A percentile compares a stretch with the other conserved stretches of the same genome.
These are phyloP conservation scores for Chelonoidis abingdonii DNA, from an alignment of 2,113 vertebrate genomes.

Conservation along the genomic window DNA sequence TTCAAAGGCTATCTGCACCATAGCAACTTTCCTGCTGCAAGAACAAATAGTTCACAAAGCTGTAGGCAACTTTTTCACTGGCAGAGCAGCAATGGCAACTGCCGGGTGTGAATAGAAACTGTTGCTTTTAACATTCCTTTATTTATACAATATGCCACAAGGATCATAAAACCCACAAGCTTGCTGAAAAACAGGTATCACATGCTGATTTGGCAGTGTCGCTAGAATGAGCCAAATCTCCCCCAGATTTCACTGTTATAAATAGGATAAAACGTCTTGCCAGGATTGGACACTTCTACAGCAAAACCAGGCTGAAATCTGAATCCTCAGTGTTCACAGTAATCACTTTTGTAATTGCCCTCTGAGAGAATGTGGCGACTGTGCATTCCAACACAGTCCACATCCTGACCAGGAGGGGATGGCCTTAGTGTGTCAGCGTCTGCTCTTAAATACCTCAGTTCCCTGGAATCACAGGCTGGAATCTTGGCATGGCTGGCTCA, in stretches of 20 bases:
- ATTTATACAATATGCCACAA: background rate
- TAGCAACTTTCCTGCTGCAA: background rate
- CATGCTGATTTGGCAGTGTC: conserved; percentile 33
- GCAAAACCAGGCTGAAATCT: background rate
- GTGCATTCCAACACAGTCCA: background rate
- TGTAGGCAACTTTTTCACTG: background rate
- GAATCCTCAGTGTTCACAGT: background rate
- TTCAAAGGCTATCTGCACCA: background rate
- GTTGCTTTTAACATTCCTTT: conserved; percentile 21
- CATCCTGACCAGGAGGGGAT: background rate
- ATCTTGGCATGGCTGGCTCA: conserved; percentile 8
- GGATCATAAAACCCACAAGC: conserved; percentile 27
- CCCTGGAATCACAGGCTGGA: background rate
- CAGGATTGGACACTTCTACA: background rate
- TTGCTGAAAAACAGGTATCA: conserved; percentile 68
- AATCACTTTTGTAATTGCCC: background rate
- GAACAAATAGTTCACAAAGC: background rate
- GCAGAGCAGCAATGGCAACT: background rate
- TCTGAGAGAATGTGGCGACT: background rate
- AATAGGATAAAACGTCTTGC: conserved; percentile 26
- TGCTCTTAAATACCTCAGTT: background rate
- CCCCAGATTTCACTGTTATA: conserved; percentile 30
- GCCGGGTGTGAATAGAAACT: conserved; percentile 35
- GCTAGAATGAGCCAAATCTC: conserved; percentile 2
- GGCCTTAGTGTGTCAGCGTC: background rate